Evolutionary conservation across 1,140 invertebrate genomes (phyloP), one percentile per base, ranked within the genome.

Genomic region (Sitobion miscanthi): DNA sequence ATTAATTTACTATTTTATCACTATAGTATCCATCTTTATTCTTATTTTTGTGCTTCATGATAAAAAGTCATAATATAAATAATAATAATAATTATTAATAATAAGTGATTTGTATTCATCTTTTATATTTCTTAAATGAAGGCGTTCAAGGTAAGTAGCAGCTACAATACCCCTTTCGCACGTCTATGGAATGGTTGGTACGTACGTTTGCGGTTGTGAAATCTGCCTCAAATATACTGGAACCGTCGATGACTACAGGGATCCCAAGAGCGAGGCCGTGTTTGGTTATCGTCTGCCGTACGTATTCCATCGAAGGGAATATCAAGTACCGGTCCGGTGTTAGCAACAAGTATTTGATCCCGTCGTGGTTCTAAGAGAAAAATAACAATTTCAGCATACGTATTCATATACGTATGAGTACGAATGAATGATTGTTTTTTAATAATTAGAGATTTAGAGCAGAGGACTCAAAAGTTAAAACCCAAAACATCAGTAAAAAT

Each of bases 231-330:
- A 98, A 97, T 94, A 98, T 97, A 95, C 97, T 97, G 21, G 97
- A 97, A 94, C 97, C 98, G 95, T 98, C 97, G 25, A 98, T 96
- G 4, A 98, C 97, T 4, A 98, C 97, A 7, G 97, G 97, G 20
- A 97, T 95, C 42, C 95, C 96, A 94, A 96, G 96, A 87, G 96
- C 95, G 23, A 96, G 95, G 49, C 97, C 97, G 94, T 97, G 97
- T 95, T 98, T 98, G 35, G 96, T 97, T 25, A 98, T 97, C 54
- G 97, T 96, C 94, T 97, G 96, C 93, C 97, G 96, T 77, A 98
- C 96, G 95, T 98, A 98, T 95, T 98, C 98, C 85, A 98, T 97
- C 0, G 97, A 98, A 6, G 98, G 98, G 95, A 98, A 99, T 94
- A 98, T 97, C 1, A 98, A 95, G 94, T 97, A 98, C 89, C 98